Evolutionary conservation across 2,888 invertebrate species (phyloP).

Genomic region (Agriopis aurantiaria): DNA sequence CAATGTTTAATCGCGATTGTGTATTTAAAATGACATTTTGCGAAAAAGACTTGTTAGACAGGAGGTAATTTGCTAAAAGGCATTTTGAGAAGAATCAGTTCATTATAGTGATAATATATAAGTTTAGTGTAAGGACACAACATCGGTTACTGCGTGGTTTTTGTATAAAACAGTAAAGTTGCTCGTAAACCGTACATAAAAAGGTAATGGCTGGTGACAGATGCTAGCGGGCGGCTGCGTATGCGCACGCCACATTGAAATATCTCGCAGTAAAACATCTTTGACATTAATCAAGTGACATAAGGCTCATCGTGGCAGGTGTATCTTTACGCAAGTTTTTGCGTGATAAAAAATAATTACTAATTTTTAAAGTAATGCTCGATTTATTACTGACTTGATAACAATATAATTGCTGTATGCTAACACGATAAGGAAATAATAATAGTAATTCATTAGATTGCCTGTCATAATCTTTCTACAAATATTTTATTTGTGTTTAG

Average conservation of each 20-base stretch:
- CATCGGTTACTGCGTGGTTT: constrained; percentile 20
- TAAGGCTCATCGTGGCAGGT: constrained; percentile 11
- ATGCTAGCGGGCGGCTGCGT: constrained; percentile 59
- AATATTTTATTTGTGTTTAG: background rate
- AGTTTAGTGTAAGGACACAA: background rate
- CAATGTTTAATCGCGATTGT: too few species aligned
- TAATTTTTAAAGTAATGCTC: constrained; percentile 29
- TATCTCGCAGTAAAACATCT: constrained; percentile 38
- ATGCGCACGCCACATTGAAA: constrained; percentile 43
- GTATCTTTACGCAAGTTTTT: constrained; percentile 6
- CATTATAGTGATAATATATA: too few species aligned
- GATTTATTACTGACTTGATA: constrained; percentile 31
- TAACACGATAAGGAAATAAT: constrained; percentile 6
- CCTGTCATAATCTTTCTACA: background rate
- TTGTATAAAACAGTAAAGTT: constrained; percentile 46
- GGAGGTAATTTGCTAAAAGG: too few species aligned
- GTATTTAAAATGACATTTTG: too few species aligned
- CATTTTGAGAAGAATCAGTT: too few species aligned
- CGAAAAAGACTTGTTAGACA: too few species aligned
- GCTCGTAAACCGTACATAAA: constrained; percentile 63
- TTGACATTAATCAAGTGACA: constrained; percentile 36
- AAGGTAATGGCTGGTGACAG: constrained; percentile 66
- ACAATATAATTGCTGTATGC: constrained; percentile 20
- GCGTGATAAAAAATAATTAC: constrained; percentile 34
- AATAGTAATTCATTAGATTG: background rate